These are phyloP conservation scores for Pungitius pungitius DNA, from an alignment of 2,113 vertebrate species.

Conservation along the genomic window DNA sequence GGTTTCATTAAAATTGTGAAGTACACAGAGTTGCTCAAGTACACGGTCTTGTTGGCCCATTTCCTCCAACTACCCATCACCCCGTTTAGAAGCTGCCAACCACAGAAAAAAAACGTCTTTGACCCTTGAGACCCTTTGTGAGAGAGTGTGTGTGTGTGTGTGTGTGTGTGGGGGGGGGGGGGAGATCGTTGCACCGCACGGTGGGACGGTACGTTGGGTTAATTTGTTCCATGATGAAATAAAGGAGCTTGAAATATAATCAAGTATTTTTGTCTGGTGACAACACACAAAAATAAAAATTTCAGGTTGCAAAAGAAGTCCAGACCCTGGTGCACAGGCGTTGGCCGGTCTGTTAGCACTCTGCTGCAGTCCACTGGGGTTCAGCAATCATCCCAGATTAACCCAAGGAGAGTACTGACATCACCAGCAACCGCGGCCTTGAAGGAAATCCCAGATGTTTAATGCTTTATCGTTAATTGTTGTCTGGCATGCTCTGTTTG, in stretches of 20 bases:
- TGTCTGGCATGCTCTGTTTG: no score
- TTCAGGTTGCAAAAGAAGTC: not conserved
- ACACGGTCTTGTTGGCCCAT: conserved; percentile 48
- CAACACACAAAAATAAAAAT: conserved; percentile 8
- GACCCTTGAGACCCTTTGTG: conserved; percentile 18
- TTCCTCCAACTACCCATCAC: conserved; percentile 33
- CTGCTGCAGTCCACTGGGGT: conserved; percentile 16
- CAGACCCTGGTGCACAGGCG: conserved; percentile 22
- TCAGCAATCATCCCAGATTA: conserved; percentile 50
- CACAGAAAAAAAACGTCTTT: conserved; percentile 22
- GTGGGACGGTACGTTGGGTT: not conserved
- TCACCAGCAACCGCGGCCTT: conserved; percentile 40
- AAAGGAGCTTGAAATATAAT: not conserved
- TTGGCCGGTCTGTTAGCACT: conserved; percentile 33
- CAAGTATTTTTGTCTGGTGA: conserved; percentile 8
- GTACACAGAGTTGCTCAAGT: conserved; percentile 56
- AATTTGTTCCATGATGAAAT: conserved; percentile 39
- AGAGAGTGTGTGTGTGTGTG: no score
- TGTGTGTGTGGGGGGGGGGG: no score
- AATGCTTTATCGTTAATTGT: not conserved
- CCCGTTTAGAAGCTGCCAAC: conserved; percentile 20
- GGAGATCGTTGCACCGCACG: no score
- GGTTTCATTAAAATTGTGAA: conserved; percentile 79
- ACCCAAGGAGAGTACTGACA: conserved; percentile 51
- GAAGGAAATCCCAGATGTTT: conserved; percentile 32